phyloP scores from a whole-genome alignment of 2,888 invertebrate genomes.

The Pheosia gnoma region DNA sequence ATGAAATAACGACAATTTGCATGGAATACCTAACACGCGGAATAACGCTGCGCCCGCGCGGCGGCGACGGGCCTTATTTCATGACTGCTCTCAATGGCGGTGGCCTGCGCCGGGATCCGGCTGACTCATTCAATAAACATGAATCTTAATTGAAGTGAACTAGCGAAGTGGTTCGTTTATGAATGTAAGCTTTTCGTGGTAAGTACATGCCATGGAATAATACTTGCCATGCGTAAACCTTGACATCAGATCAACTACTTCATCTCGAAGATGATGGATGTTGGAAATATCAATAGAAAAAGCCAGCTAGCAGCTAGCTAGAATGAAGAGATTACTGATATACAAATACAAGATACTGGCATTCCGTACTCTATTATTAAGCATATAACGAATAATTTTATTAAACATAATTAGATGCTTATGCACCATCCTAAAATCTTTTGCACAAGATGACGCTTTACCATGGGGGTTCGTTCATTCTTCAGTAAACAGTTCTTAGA shows the following conservation, averaged over 20 bases:
- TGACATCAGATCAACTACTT: neutral
- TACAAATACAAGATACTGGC: too few species aligned
- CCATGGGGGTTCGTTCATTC: conserved; percentile 6
- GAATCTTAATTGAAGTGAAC: conserved; percentile 73
- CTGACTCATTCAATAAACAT: conserved; percentile 79
- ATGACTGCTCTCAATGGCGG: conserved; percentile 69
- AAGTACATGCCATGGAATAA: neutral
- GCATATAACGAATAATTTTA: too few species aligned
- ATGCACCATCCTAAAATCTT: too few species aligned
- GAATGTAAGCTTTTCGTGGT: conserved; percentile 37
- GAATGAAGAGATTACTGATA: too few species aligned
- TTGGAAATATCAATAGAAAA: too few species aligned
- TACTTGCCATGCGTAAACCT: neutral
- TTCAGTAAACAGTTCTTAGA: conserved; percentile 39
- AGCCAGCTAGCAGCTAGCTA: too few species aligned
- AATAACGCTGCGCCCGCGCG: conserved; percentile 22
- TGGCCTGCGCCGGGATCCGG: conserved; percentile 51
- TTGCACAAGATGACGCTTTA: neutral
- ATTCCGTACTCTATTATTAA: too few species aligned
- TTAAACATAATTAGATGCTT: too few species aligned
- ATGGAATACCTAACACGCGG: conserved; percentile 40
- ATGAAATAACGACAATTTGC: conserved; percentile 73
- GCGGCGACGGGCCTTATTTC: conserved; percentile 35
- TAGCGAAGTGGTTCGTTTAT: conserved; percentile 55
- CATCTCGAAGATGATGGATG: neutral